Base-by-base conservation (phyloP, 92 coral and sea anemone species). In the Anthopleura xanthogrammica region DNA sequence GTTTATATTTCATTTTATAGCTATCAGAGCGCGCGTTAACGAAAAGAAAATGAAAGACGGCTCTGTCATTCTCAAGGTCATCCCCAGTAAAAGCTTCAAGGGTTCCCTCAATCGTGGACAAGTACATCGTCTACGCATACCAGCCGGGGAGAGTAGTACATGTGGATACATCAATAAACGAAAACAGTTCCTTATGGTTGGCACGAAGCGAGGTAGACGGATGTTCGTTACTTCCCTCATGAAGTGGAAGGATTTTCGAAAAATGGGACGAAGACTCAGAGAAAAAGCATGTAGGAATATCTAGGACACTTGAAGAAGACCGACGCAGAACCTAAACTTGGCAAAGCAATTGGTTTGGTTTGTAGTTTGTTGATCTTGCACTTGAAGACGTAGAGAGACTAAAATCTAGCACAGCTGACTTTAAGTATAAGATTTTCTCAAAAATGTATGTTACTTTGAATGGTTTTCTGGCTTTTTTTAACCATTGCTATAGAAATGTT, bases 191-290 rank as follows among this genome's bases (percentile, higher is more conserved):
- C 80, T 83, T 3, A 76, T 83, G 4, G 6, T 83, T 36, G 86
- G 86, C 5, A 83, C 50, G 11, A 83, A 57, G 74, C 56, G 60
- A 58, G 80, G 86, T 13, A 56, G 76, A 54, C 60, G 66, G 52
- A n/a, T 73, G 52, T 12, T 83, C 19, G 80, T 57, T 2, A 83
- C 86, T 2, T 43, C 60, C 23, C 16, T 83, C 50, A 71, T 83
- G 72, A 83, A 83, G 19, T 83, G 86, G 86, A 83, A 82, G 74
- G 73, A 82, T 20, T 65, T 71, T 19, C 41, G 41, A n/a, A 65
- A 20, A 43, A 3, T 43, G 58, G 39, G 56, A 36, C 75, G 76
- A 13, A 80, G 64, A 55, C 41, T 80, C 57, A 64, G 13, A 52
- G 52, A 71, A 54, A 81, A 52, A 24, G 58, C 80, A 20, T 77